phyloP scores from a whole-genome alignment of 2,113 vertebrate genomes.

The Gracilinanus agilis region DNA sequence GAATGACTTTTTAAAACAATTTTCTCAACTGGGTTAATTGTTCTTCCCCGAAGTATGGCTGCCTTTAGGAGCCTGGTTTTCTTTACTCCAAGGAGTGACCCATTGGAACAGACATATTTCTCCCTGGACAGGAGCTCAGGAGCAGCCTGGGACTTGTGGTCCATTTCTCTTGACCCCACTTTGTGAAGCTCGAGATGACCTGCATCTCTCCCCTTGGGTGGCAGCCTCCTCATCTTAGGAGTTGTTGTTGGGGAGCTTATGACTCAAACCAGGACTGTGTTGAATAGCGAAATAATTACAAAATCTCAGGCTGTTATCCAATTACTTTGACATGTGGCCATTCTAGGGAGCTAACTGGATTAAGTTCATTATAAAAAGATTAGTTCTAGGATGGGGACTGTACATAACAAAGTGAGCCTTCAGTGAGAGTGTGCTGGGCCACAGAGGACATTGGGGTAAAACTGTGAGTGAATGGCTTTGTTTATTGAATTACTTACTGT shows the following conservation, averaged over 20 bases:
- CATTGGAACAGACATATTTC: constrained; percentile 60
- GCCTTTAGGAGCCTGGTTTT: constrained; percentile 6
- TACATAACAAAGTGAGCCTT: constrained; percentile 80
- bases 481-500: constrained; percentile 74
- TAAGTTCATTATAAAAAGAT: constrained; percentile 96
- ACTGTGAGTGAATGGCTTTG: constrained; percentile 63
- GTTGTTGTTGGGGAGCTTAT: constrained; percentile 52
- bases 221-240: constrained; percentile 26
- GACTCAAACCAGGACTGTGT: constrained; percentile 74
- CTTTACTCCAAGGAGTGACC: constrained; percentile 52
- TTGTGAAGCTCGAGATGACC: constrained; percentile 6
- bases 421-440: constrained; percentile 69
- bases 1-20: constrained; percentile 59
- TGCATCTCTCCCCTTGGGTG: neutral
- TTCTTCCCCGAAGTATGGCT: constrained; percentile 43
- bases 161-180: neutral
- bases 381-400: constrained; percentile 86
- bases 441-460: constrained; percentile 67
- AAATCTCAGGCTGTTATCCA: constrained; percentile 89
- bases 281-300: constrained; percentile 83
- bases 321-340: constrained; percentile 93
- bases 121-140: constrained; percentile 23
- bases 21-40: constrained; percentile 68
- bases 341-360: constrained; percentile 94
- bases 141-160: neutral